These are phyloP conservation scores for Palythoa grandiflora DNA, from an alignment of 92 coral and sea anemone genomes.

Conservation along the genomic window DNA sequence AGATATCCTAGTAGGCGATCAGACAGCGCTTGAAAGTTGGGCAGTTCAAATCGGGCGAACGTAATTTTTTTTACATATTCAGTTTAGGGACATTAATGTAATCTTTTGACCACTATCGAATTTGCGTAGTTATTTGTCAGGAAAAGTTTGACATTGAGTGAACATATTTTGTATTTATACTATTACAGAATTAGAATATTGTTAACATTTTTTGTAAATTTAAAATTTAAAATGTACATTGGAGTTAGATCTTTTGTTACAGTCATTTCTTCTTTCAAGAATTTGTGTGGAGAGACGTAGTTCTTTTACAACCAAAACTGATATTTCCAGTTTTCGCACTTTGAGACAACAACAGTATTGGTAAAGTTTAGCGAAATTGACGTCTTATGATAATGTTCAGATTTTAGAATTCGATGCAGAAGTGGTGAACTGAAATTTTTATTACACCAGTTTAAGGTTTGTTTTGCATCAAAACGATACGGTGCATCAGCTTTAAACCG, in stretches of 20 bases:
- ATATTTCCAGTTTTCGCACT: not conserved
- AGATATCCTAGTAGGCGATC: not conserved
- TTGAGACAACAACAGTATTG: not conserved
- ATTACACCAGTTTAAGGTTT: not conserved
- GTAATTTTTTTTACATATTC: not conserved
- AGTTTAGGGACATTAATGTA: no score
- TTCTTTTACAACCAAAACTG: constrained; percentile 11
- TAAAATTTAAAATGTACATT: constrained; percentile 26
- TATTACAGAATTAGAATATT: constrained; percentile 17
- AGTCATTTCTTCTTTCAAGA: constrained; percentile 5
- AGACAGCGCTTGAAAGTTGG: not conserved
- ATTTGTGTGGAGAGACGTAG: not conserved
- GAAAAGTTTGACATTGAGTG: not conserved
- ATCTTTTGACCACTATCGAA: not conserved
- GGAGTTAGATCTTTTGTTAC: constrained; percentile 13
- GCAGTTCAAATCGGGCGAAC: not conserved
- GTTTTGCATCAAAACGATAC: no score
- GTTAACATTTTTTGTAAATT: constrained; percentile 7
- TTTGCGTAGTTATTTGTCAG: not conserved
- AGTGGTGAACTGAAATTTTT: not conserved
- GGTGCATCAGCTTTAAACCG: no score
- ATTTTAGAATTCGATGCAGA: not conserved
- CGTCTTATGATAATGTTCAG: not conserved
- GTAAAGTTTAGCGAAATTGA: not conserved
- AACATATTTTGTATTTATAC: constrained; percentile 35